Evolutionary conservation across 2,797 vertebrate species (phyloP).

Genomic region (Alfaro cultratus): DNA sequence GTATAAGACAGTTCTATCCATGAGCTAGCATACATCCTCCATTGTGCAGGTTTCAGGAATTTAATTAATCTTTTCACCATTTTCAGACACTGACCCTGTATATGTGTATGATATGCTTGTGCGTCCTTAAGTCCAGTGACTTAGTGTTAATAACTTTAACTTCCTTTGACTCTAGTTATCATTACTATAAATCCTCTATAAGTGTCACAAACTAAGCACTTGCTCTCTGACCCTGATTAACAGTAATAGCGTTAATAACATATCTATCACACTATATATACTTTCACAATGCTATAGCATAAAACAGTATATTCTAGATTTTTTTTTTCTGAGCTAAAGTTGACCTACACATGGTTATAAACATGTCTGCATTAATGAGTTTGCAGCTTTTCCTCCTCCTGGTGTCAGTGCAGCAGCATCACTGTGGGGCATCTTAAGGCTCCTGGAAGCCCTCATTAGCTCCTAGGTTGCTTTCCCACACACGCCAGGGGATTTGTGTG

Average conservation of each 20-base stretch:
- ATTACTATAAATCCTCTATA: neutral
- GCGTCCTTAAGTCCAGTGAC: neutral
- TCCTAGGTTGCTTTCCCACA: constrained; percentile 21
- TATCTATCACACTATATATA: neutral
- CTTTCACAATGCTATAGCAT: neutral
- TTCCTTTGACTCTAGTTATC: neutral
- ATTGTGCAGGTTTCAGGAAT: neutral
- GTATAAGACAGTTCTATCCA: neutral
- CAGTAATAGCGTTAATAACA: neutral
- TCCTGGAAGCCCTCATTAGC: constrained; percentile 47
- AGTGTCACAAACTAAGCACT: neutral
- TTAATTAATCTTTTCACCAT: neutral
- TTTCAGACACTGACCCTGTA: neutral
- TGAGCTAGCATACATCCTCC: neutral
- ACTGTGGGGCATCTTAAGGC: constrained; percentile 8
- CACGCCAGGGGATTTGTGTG: constrained; percentile 35
- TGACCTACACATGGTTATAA: constrained; percentile 30
- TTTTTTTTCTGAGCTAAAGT: neutral
- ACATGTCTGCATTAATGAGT: constrained; percentile 34
- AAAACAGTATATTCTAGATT: neutral
- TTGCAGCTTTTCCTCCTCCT: constrained; percentile 18
- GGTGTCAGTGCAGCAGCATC: constrained; percentile 39
- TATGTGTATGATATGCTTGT: neutral
- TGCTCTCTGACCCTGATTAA: neutral
- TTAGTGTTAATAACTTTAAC: neutral